phyloP scores from a whole-genome alignment of 1,140 invertebrate species.

The Drosophila orena region DNA sequence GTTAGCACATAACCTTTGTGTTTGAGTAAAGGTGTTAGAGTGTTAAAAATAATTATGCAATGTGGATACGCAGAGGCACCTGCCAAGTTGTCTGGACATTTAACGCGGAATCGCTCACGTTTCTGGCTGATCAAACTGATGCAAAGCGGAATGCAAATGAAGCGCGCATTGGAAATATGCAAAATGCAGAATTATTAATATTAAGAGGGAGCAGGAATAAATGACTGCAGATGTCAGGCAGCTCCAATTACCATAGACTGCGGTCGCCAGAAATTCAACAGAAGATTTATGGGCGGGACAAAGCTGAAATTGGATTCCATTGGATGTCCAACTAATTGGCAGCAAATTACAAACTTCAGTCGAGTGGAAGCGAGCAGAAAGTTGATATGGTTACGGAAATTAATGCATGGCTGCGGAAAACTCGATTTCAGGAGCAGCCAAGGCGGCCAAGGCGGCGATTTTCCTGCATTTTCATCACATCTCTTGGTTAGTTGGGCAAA shows the following conservation, averaged over 20 bases:
- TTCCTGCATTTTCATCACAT: slow-evolving; percentile 11
- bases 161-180: slow-evolving; percentile 10
- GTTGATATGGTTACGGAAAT: slow-evolving; percentile 45
- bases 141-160: slow-evolving; percentile 18
- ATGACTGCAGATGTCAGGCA: slow-evolving; percentile 53
- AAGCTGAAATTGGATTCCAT: slow-evolving; percentile 32
- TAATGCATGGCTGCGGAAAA: slow-evolving; percentile 16
- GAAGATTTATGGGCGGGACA: slow-evolving; percentile 2
- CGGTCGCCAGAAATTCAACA: slow-evolving; percentile 7
- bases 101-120: slow-evolving; percentile 37
- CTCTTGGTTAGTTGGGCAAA: slow-evolving; percentile 26
- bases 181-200: slow-evolving; percentile 35
- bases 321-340: slow-evolving; percentile 34
- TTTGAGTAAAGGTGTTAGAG: neutral
- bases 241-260: slow-evolving; percentile 47
- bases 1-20: slow-evolving; percentile 22
- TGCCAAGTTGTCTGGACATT: slow-evolving; percentile 34
- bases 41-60: slow-evolving; percentile 8
- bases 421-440: slow-evolving; percentile 23
- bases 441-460: neutral
- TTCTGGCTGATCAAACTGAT: slow-evolving; percentile 55
- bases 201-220: slow-evolving; percentile 37
- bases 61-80: slow-evolving; percentile 13
- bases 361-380: slow-evolving; percentile 15
- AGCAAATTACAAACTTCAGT: slow-evolving; percentile 36